Evolutionary conservation across 2,113 vertebrate species (phyloP).

Genomic region (Aldabrachelys gigantea): DNA sequence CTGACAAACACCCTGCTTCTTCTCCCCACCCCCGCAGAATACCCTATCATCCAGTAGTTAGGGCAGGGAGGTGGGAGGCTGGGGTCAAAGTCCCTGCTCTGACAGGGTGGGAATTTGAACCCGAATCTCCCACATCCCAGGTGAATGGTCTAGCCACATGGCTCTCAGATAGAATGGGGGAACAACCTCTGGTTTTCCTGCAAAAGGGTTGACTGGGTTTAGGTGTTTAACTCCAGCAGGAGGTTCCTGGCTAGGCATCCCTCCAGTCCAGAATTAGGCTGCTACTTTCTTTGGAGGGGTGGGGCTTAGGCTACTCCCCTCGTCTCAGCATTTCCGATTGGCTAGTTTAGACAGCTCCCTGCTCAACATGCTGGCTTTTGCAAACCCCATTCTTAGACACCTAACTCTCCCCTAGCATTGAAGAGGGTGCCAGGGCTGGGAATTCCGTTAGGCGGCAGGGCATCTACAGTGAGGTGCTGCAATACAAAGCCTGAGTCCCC

Average conservation of each 20-base stretch:
- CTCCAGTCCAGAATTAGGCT: not conserved
- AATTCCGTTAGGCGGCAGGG: not conserved
- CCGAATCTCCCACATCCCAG: not conserved
- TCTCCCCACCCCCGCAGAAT: not conserved
- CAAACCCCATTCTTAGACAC: not conserved
- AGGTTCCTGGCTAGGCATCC: not conserved
- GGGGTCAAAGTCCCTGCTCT: not conserved
- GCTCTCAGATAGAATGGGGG: not conserved
- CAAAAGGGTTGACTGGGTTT: not conserved
- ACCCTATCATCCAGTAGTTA: not conserved
- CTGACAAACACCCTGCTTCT: not conserved
- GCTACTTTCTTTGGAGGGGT: not conserved
- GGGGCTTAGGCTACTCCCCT: not conserved
- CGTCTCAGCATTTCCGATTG: not conserved
- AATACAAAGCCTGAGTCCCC: not conserved
- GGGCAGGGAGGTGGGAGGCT: not conserved
- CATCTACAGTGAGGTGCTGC: not conserved
- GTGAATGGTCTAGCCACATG: not conserved
- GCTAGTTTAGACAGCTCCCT: not conserved
- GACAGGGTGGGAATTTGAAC: not conserved
- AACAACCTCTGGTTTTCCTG: not conserved
- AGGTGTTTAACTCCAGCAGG: not conserved
- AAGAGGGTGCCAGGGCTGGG: not conserved
- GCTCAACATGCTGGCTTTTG: not conserved
- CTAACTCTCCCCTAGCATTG: not conserved